Percentiles rank a stretch among this genome's conserved stretches.
Conservation (phyloP, 35 echinoderm and acorn worm genomes). For the Apostichopus californicus region DNA sequence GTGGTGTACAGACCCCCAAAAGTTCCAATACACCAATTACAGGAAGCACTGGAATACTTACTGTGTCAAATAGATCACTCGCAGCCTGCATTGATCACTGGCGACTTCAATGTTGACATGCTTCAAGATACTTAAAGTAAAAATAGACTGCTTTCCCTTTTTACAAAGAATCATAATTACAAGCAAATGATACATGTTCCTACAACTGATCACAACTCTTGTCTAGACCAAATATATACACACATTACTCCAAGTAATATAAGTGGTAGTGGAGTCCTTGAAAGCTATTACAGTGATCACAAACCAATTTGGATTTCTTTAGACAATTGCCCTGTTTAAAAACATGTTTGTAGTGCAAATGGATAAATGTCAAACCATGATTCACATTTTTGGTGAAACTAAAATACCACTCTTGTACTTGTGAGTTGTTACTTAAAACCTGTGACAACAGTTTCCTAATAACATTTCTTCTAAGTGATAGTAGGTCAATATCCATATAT, state of each 20-base stretch:
- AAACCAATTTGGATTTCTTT: too few species aligned
- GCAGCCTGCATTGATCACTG: not conserved
- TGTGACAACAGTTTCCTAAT: too few species aligned
- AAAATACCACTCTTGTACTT: too few species aligned
- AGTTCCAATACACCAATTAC: not conserved
- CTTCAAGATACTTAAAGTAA: conserved; percentile 9
- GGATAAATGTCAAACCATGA: too few species aligned
- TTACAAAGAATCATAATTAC: not conserved
- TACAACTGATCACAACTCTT: conserved; percentile 7
- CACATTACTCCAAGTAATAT: not conserved
- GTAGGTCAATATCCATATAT: too few species aligned
- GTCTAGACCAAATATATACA: conserved; percentile 48
- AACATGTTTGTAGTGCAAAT: too few species aligned
- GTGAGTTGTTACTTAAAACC: too few species aligned
- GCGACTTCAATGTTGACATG: not conserved
- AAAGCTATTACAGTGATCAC: too few species aligned
- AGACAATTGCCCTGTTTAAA: too few species aligned
- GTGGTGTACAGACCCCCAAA: conserved; percentile 16
- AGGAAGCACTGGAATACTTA: not conserved
- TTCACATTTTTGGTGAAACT: too few species aligned
- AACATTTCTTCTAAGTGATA: too few species aligned
- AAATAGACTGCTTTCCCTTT: not conserved
- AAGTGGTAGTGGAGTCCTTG: too few species aligned
- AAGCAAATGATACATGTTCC: conserved; percentile 3
- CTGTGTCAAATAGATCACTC: not conserved